Conservation (phyloP, 2,797 vertebrate genomes). For the Falco cherrug region DNA sequence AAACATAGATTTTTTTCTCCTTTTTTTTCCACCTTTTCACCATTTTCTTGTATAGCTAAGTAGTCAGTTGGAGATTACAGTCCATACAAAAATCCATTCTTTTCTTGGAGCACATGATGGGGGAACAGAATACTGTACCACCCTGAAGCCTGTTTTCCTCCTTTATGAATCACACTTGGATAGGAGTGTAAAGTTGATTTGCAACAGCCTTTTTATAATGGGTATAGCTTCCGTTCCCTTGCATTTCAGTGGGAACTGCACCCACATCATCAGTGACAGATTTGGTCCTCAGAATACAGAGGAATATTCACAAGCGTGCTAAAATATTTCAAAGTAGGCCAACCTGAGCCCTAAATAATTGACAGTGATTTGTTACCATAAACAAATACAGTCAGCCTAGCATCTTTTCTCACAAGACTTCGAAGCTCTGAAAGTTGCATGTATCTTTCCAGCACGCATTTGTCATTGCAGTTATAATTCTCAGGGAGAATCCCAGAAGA, state of each 20-base stretch:
- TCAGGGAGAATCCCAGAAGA: not conserved
- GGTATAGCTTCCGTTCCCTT: not conserved
- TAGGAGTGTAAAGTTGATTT: not conserved
- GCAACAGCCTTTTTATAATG: not conserved
- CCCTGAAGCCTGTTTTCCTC: not conserved
- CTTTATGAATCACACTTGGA: not conserved
- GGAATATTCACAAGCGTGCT: not conserved
- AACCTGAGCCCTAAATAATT: not conserved
- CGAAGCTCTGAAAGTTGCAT: not conserved
- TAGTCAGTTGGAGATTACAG: not conserved
- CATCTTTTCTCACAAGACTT: not conserved
- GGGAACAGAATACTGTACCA: not conserved
- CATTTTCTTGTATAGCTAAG: not conserved
- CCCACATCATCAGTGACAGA: not conserved
- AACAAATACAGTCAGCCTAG: not conserved
- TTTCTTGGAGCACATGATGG: fast-evolving
- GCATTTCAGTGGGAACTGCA: not conserved
- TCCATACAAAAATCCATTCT: not conserved
- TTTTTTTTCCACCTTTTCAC: not conserved
- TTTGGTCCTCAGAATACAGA: not conserved
- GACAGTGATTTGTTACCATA: not conserved
- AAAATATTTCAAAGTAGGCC: not conserved
- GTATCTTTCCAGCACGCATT: not conserved
- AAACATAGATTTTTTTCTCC: not conserved
- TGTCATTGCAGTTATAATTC: not conserved